These are phyloP conservation scores for Petrolisthes manimaculis DNA, from an alignment of 2,888 invertebrate species.

Conservation along the genomic window DNA sequence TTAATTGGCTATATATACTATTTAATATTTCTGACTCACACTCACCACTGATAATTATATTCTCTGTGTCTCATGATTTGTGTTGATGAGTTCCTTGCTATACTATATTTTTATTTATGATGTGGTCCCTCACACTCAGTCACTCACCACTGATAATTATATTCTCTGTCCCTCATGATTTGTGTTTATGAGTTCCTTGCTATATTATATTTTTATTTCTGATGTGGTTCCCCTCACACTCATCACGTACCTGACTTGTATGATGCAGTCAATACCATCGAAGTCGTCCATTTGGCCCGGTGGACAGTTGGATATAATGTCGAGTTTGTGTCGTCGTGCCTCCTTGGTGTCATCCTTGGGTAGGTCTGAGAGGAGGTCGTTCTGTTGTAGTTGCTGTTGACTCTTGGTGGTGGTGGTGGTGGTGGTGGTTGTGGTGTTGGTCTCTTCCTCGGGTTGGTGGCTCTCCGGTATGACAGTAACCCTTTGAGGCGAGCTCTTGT, in stretches of 20 bases:
- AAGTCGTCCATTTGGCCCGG: constrained; percentile 50
- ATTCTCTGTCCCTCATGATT: no score
- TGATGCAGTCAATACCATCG: constrained; percentile 47
- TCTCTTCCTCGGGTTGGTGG: neutral
- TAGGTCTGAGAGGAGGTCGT: constrained; percentile 41
- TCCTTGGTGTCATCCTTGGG: constrained; percentile 26
- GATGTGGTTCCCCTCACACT: no score
- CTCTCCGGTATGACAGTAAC: constrained; percentile 18
- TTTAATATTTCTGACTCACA: no score
- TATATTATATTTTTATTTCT: no score
- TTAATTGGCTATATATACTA: no score
- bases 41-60: no score
- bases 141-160: no score
- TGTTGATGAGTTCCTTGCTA: no score
- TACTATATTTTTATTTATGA: no score
- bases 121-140: no score
- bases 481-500: constrained; percentile 41
- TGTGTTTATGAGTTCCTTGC: no score
- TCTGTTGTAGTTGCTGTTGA: constrained; percentile 33
- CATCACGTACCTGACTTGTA: constrained; percentile 46
- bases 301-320: constrained; percentile 50
- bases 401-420: neutral
- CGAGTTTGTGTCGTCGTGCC: constrained; percentile 30
- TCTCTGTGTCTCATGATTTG: no score
- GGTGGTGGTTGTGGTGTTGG: neutral